Evolutionary conservation across 2,888 invertebrate genomes (phyloP).

Genomic region (Drymonia ruficornis): DNA sequence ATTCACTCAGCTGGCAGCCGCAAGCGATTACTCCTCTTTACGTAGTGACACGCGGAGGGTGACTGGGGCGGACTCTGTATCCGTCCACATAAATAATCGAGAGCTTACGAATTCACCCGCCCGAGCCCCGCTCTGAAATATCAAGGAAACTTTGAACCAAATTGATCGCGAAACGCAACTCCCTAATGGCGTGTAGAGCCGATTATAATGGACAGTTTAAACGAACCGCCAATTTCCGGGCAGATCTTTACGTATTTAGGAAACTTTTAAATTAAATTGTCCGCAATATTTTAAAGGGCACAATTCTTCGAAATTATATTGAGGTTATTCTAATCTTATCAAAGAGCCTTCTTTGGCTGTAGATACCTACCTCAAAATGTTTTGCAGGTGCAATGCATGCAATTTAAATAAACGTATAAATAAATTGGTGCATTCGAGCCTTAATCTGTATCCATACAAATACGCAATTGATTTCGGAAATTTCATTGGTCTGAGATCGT

Average conservation of each 20-base stretch:
- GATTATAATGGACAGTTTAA: slow-evolving; percentile 45
- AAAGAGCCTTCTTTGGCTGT: not conserved
- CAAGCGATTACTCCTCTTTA: slow-evolving; percentile 77
- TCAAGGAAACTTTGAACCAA: slow-evolving; percentile 63
- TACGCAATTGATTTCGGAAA: slow-evolving; percentile 48
- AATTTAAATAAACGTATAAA: no score
- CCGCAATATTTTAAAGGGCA: slow-evolving; percentile 21
- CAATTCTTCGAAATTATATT: slow-evolving; percentile 8
- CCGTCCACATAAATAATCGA: slow-evolving; percentile 77
- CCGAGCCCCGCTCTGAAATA: slow-evolving; percentile 52
- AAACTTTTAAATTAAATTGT: slow-evolving; percentile 34
- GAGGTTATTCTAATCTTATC: not conserved
- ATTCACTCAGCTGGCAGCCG: slow-evolving; percentile 72
- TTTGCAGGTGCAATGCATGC: no score
- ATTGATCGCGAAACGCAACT: slow-evolving; percentile 65
- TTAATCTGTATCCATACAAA: slow-evolving; percentile 17
- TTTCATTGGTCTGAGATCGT: slow-evolving; percentile 46
- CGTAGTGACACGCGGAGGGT: slow-evolving; percentile 64
- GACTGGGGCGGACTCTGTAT: slow-evolving; percentile 49
- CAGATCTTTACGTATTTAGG: slow-evolving; percentile 22
- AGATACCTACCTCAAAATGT: not conserved
- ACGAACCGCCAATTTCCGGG: slow-evolving; percentile 23
- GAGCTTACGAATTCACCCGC: slow-evolving; percentile 71
- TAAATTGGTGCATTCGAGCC: no score
- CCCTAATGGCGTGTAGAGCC: slow-evolving; percentile 49